Base-by-base conservation (phyloP, 2,113 vertebrate species). In the Serinus canaria region DNA sequence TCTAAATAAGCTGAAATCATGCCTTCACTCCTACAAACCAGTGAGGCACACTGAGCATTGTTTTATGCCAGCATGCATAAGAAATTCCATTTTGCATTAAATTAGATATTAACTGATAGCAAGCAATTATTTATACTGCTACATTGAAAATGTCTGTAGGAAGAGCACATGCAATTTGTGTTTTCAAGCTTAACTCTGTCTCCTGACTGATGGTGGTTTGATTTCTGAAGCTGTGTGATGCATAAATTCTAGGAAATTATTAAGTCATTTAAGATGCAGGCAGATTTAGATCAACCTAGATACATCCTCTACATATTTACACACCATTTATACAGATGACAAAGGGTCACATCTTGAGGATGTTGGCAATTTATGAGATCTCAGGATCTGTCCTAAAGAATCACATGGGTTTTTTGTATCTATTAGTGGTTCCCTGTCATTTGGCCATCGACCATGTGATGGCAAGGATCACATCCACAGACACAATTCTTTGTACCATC, bases 191-290 rank as follows among this genome's bases (percentile, higher is more conserved):
- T 91, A 73, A 62, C 16, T 77, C 49, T 50, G 13, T 25, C 85
- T 95, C 43, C 47, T 77, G 31, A 88, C 53, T 85, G 78, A 59
- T 43, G 23, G 68, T 5, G 70, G 23, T 41, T 89, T 89, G 53
- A 91, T 93, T 83, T 86, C 75, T 80, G 63, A 96, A 86, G 63
- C 19, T 83, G 43, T 66, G 58, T n/a, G 63, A 73, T 86, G 31
- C 43, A 85, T 67, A 46, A 86, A 77, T 37, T 63, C 28, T 19
- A 39, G 46, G 43, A 35, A 93, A 77, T 92, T 92, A 87, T 33
- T 62, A 83, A 19, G 55, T 69, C 81, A 62, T 81, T 87, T 87
- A 84, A 79, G 27, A 74, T 47, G 17, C 35, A 87, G 31, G 15
- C 31, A 69, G 43, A 89, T 89, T 94, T 82, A 94, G 58, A 63